Conservation (phyloP, 2,797 vertebrate species). For the Rhinoraja longicauda region DNA sequence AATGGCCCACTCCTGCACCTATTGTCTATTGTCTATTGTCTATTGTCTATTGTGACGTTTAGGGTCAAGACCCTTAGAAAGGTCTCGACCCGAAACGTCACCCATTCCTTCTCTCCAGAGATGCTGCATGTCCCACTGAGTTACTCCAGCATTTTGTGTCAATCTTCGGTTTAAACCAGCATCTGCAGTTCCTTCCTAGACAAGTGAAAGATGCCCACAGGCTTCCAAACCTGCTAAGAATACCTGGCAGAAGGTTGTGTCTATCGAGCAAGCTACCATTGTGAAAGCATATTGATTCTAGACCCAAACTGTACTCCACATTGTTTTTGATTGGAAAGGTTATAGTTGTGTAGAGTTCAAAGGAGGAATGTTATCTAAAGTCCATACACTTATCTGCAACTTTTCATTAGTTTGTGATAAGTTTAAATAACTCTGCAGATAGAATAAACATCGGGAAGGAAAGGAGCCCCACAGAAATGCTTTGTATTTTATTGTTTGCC, state of each 20-base stretch:
- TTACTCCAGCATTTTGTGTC: too few relatives aligned
- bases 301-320: background rate
- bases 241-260: background rate
- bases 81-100: too few relatives aligned
- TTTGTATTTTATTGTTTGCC: background rate
- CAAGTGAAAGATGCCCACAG: too few relatives aligned
- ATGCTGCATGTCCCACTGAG: too few relatives aligned
- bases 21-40: too few relatives aligned
- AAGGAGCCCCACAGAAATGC: background rate
- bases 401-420: background rate
- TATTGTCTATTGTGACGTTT: too few relatives aligned
- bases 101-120: too few relatives aligned
- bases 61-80: too few relatives aligned
- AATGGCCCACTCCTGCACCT: too few relatives aligned
- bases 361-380: conserved; percentile 15
- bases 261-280: background rate
- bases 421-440: background rate
- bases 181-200: too few relatives aligned
- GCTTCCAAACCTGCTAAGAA: background rate
- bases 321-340: background rate
- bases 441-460: background rate
- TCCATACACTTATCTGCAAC: conserved; percentile 27
- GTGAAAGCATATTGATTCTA: background rate
- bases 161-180: too few relatives aligned
- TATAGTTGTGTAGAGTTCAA: background rate